Percentiles rank a stretch among this genome's conserved stretches.
phyloP scores from a whole-genome alignment of 2,113 vertebrate genomes.

The Crocuta crocuta region DNA sequence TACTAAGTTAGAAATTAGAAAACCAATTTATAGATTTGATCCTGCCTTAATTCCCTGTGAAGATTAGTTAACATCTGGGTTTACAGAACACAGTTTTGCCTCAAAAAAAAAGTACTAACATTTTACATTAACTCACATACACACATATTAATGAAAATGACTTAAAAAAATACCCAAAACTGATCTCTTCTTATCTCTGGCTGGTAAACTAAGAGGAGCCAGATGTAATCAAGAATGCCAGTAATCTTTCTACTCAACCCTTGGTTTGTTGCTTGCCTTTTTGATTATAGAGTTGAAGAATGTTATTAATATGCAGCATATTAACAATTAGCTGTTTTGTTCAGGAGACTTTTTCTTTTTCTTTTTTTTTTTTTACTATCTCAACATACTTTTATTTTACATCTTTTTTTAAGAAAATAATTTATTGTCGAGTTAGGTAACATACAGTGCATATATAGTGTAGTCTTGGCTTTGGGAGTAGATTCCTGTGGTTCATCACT shows the following conservation, averaged over 20 bases:
- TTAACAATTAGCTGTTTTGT: slow-evolving; percentile 25
- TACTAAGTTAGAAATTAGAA: slow-evolving; percentile 42
- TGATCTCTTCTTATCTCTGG: neutral
- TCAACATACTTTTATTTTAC: too few species aligned
- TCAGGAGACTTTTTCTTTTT: neutral
- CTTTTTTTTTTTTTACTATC: too few species aligned
- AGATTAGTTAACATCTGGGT: neutral
- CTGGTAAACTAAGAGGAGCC: neutral
- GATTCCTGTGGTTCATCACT: too few species aligned
- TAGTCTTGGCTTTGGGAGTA: too few species aligned
- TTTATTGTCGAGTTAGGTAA: too few species aligned
- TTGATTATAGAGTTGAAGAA: neutral
- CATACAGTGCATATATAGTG: too few species aligned
- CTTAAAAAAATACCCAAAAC: neutral
- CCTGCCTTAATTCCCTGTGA: slow-evolving; percentile 15
- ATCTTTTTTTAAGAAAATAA: too few species aligned
- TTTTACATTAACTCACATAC: neutral
- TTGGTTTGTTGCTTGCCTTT: neutral
- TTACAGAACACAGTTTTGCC: slow-evolving; percentile 14
- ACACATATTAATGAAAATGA: slow-evolving; percentile 45
- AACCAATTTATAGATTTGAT: neutral
- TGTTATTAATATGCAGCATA: neutral
- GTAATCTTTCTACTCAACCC: neutral
- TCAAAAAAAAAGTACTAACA: neutral
- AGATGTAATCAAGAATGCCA: neutral